Evolutionary conservation across 2,113 vertebrate species (phyloP), one percentile per base, ranked within the genome.

Genomic region (Sylvietta virens): DNA sequence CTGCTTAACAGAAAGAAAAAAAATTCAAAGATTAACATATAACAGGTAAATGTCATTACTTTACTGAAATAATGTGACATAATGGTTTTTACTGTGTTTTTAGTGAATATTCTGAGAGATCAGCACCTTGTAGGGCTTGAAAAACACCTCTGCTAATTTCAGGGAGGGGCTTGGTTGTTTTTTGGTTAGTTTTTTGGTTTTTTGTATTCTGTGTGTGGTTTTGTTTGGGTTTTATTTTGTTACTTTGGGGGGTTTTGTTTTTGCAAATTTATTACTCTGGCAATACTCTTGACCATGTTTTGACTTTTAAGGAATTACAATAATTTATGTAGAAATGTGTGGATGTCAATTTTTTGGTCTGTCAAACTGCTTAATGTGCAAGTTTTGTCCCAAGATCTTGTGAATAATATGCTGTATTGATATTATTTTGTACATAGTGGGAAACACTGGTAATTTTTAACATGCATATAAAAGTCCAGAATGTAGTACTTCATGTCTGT

Each of bases 241-340:
- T 54, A 6, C 2, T 47, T 70, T 31, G 53, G 33, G 12, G 30
- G 24, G 2, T 53, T 28, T 76, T 65, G n/a, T 40, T 57, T 66
- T 56, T 84, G 15, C 9, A 89, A 57, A 79, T 61, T 83, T 92
- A 79, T 90, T 91, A 89, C 57, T 67, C 35, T 42, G 73, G 22
- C 22, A 20, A 42, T 94, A 81, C 53, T 95, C 79, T 65, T 92
- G 85, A 90, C 39, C 53, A 15, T 74, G 79, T 84, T 94, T 96
- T 79, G 67, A 88, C 44, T 91, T 79, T 76, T 35, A 15, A 61
- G 33, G 76, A 90, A 70, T 95, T 94, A 57, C 56, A 82, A 11
- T 79, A 88, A 78, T 86, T 91, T 39, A 82, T 90, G 64, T 80
- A 58, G 81, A 72, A 97, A 96, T 80, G 39, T 27, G 3, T 57